Percentiles rank a stretch among this genome's conserved stretches.
Evolutionary conservation across 2,797 vertebrate species (phyloP).

Genomic region (Acanthornis magna): DNA sequence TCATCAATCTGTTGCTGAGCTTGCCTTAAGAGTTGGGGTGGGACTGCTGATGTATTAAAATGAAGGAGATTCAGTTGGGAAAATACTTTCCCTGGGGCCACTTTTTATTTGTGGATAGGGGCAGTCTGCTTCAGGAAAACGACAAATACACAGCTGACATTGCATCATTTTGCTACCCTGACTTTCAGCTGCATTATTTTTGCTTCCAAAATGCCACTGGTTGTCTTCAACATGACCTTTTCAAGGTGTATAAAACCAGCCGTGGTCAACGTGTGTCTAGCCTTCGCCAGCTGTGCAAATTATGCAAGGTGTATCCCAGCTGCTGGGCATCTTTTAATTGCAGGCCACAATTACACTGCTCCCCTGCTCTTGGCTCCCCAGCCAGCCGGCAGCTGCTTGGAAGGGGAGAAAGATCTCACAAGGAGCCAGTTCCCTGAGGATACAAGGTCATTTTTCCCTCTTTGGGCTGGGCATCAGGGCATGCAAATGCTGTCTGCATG

Average conservation of each 20-base stretch:
- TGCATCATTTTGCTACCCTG: background rate
- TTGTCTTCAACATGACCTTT: background rate
- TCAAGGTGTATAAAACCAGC: background rate
- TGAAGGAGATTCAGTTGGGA: background rate
- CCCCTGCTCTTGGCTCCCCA: background rate
- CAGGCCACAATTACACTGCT: background rate
- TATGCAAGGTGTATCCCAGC: background rate
- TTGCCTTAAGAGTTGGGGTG: background rate
- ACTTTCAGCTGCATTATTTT: background rate
- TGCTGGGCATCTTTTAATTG: background rate
- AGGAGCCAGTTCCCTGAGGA: background rate
- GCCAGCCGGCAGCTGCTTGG: background rate
- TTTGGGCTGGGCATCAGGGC: background rate
- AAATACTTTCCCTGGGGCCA: background rate
- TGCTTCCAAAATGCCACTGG: background rate
- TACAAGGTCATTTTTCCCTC: background rate
- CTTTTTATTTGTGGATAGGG: background rate
- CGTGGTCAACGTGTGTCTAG: background rate
- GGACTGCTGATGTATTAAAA: background rate
- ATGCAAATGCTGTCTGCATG: rapidly evolving
- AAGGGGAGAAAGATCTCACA: background rate
- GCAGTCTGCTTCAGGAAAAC: background rate
- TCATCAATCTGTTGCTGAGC: background rate
- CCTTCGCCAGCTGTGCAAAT: background rate
- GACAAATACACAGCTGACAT: background rate